Evolutionary conservation across 1,140 invertebrate genomes (phyloP), one percentile per base, ranked within the genome.

Genomic region (Drosophila parabipectinata): DNA sequence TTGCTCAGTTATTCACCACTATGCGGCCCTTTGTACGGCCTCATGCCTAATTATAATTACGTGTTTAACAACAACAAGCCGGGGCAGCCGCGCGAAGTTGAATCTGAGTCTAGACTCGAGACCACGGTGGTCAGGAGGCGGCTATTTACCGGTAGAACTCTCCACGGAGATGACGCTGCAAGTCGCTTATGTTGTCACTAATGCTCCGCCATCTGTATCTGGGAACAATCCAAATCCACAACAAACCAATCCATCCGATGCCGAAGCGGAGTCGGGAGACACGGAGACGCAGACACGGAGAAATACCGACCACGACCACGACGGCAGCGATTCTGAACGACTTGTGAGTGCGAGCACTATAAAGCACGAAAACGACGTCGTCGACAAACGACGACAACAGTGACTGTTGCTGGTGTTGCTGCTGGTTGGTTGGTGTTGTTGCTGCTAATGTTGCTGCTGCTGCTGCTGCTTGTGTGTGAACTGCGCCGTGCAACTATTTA

Each of bases 401-500:
- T 58, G 66, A 78, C 47, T 67, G 59, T 62, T 81, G 75, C 64
- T 64, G 67, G 60, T 72, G 79, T 48, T 79, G 55, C 54, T 67
- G 62, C 8, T 72, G 21, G 62, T 6, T 72, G 21, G 21, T 3
- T 21, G 21, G 21, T 21, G 60, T 32, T 77, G 72, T 15, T 72
- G 52, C 21, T 75, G 71, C 10, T 53, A 53, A 24, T 52, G 69
- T 9, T 57, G 32, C 1, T 57, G 15, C 34, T 72, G 54, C 8
- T 74, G 58, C 34, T 37, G 34, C 10, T 44, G 41, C 48, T 41
- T 60, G 61, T 30, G 37, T 78, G 63, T 83, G 89, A 85, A 91
- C 89, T 91, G 90, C 79, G 90, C 79, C 90, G 90, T 91, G 87
- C 90, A 91, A 91, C 90, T 91, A 91, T 91, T 91, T 91, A 91